Conservation (phyloP, 2,113 vertebrate genomes). For the Pyxicephalus adspersus region DNA sequence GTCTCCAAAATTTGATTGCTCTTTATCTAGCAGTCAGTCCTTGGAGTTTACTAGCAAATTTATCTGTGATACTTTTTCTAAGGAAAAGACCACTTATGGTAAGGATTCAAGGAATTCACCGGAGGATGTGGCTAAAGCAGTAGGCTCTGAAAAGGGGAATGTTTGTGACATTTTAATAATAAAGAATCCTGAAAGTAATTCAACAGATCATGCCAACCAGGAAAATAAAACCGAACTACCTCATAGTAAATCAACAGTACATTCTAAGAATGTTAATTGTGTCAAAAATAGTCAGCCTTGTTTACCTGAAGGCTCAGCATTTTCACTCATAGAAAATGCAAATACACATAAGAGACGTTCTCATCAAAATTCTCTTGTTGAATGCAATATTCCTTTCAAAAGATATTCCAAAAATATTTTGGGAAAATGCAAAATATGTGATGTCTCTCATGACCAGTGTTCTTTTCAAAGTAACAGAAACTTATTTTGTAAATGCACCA, state of each 20-base stretch:
- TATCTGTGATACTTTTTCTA: conserved; percentile 76
- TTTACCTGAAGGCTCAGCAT: conserved; percentile 53
- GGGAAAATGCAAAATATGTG: conserved; percentile 77
- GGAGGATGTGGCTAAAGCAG: conserved; percentile 57
- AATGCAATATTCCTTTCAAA: conserved; percentile 50
- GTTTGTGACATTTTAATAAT: conserved; percentile 61
- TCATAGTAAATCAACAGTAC: conserved; percentile 65
- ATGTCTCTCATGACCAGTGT: conserved; percentile 86
- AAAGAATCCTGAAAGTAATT: conserved; percentile 63
- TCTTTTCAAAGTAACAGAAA: conserved; percentile 75
- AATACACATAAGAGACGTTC: conserved; percentile 51
- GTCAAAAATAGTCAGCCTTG: conserved; percentile 61
- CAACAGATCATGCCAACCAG: conserved; percentile 64
- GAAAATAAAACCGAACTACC: conserved; percentile 69
- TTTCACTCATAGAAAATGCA: conserved; percentile 53
- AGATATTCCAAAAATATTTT: conserved; percentile 60
- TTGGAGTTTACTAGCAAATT: conserved; percentile 88
- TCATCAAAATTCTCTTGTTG: background rate
- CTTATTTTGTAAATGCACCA: conserved; percentile 44
- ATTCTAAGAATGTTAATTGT: conserved; percentile 65
- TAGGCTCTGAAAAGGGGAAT: conserved; percentile 60
- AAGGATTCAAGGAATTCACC: conserved; percentile 71
- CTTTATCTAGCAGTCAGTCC: conserved; percentile 78
- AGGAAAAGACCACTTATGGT: conserved; percentile 70
- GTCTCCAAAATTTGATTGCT: conserved; percentile 75